Conservation (phyloP, 2,888 invertebrate genomes). For the Muschampia plurimacula region DNA sequence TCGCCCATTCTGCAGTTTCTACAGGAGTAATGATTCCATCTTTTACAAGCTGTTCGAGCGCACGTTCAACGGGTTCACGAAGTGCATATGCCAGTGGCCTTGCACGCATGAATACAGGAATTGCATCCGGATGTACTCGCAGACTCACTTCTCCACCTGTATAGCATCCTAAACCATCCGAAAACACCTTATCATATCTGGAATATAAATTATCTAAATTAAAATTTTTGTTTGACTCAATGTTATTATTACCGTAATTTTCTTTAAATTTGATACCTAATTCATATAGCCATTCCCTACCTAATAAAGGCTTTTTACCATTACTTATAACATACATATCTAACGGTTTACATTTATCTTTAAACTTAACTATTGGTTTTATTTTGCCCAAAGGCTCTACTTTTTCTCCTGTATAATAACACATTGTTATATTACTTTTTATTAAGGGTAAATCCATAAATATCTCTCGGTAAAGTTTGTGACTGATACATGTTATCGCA, state of each 20-base stretch:
- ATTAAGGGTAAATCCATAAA: slow-evolving; percentile 6
- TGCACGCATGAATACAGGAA: slow-evolving; percentile 15
- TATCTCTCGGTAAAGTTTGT: slow-evolving; percentile 26
- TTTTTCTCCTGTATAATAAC: slow-evolving; percentile 9
- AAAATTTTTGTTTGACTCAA: background rate
- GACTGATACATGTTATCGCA: slow-evolving; percentile 43
- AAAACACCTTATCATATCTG: slow-evolving; percentile 10
- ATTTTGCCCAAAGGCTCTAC: slow-evolving; percentile 1
- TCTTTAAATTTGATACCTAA: slow-evolving; percentile 8
- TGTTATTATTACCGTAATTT: background rate
- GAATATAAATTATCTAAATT: background rate
- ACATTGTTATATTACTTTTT: slow-evolving; percentile 7
- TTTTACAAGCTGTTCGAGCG: slow-evolving; percentile 32
- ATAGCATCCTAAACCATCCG: slow-evolving; percentile 39
- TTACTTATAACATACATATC: slow-evolving; percentile 5
- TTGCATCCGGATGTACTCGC: slow-evolving; percentile 35
- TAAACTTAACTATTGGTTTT: slow-evolving; percentile 1
- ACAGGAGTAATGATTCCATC: slow-evolving; percentile 44
- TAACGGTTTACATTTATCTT: slow-evolving; percentile 12
- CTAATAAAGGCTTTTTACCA: slow-evolving; percentile 7
- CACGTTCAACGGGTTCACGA: slow-evolving; percentile 45
- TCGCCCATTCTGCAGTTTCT: slow-evolving; percentile 49
- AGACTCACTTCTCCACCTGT: slow-evolving; percentile 46
- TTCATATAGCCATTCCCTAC: slow-evolving; percentile 17
- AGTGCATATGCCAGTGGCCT: slow-evolving; percentile 44